phyloP scores from a whole-genome alignment of 2,797 vertebrate genomes.

The Okamejei kenojei region DNA sequence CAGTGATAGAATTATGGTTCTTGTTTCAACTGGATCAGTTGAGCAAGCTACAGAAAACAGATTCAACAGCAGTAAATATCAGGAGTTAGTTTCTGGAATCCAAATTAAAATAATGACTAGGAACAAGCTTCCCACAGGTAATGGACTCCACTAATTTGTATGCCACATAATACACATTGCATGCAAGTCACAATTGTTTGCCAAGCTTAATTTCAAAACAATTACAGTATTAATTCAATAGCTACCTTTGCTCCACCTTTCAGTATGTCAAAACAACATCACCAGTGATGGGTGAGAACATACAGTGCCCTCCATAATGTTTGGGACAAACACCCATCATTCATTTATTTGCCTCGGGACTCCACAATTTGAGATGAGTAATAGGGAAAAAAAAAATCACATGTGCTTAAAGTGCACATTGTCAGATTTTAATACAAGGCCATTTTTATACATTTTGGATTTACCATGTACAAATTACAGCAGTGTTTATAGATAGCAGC shows the following conservation, averaged over 20 bases:
- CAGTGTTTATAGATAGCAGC: too few species aligned
- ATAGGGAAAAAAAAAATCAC: too few species aligned
- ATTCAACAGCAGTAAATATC: neutral
- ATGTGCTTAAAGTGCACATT: too few species aligned
- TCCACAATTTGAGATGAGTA: too few species aligned
- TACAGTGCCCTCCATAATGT: too few species aligned
- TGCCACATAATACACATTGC: neutral
- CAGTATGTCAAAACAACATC: neutral
- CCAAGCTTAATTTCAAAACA: neutral
- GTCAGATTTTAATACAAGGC: too few species aligned
- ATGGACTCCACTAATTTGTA: neutral
- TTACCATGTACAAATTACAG: too few species aligned
- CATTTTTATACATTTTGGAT: too few species aligned
- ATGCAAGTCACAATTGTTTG: too few species aligned
- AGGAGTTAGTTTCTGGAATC: neutral
- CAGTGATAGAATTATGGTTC: neutral
- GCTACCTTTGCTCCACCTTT: neutral
- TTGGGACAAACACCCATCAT: too few species aligned
- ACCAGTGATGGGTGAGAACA: neutral
- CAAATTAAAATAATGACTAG: neutral
- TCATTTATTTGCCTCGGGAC: too few species aligned
- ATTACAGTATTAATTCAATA: neutral
- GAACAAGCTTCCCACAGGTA: neutral
- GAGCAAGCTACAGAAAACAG: neutral
- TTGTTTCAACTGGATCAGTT: neutral